Evolutionary conservation across 2,888 invertebrate species (phyloP), one percentile per base, ranked within the genome.

Genomic region (Scotopteryx bipunctaria): DNA sequence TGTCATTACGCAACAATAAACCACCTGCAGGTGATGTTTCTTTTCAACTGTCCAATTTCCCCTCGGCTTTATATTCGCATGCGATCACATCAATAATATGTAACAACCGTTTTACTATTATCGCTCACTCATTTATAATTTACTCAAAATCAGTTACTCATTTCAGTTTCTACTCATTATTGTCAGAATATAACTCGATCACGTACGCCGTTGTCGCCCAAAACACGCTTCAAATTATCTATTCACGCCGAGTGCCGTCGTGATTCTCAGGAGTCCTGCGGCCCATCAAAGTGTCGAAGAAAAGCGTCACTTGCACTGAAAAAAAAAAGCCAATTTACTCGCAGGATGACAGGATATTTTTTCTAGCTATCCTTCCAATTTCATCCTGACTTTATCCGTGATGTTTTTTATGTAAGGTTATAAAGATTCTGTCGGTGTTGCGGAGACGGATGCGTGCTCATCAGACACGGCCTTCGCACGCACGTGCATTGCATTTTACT

Each of bases 301-400:
- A 55, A 59, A 65, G 63, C 44, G 37, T 51, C 44, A 31, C 44
- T 54, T 47, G 41, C 51, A 43, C 21, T 38, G 40, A 33, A 56
- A 82, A 36, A 33, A 56, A 82, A 81, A 81, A 79, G 76, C 67
- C 66, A 78, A 80, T 81, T 81, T 78, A 80, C 73, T 73, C 64
- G 64, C 43, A 48, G 53, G 46, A 46, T 46, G 65, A 61, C 67
- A 67, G 65, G 67, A 71, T 67, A 63, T 67, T 71, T 72, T 75
- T 72, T 72, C 57, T 71, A 55, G 59, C 63, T 73, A 52, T 52
- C 53, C 53, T 43, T 70, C 71, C 66, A 69, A 69, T 70, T 70
- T 60, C 63, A 66, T 71, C 64, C 55, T 69, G 27, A 17, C 61
- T 68, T 49, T 67, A 59, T 55, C 55, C 54, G 67, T 27, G 11